Evolutionary conservation across 2,113 vertebrate species (phyloP), one percentile per base, ranked within the genome.

Genomic region (Rhabdomys dilectus): DNA sequence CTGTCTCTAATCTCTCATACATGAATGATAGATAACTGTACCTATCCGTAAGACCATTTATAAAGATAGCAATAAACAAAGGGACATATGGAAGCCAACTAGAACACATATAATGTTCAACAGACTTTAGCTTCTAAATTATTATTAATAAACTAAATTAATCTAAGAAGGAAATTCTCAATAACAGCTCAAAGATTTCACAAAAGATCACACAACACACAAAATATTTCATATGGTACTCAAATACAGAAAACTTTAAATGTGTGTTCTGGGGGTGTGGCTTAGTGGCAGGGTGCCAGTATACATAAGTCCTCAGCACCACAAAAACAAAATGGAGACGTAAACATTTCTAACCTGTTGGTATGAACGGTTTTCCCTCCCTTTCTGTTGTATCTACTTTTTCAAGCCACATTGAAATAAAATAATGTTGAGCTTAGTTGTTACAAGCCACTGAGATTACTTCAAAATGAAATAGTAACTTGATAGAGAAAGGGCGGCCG

Each of bases 391-490:
- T 87, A 11, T 94, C 70, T 70, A 94, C 8, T 45, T 85, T 64
- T 78, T 22, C 53, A 92, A 91, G 42, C 31, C 76, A 64, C 42
- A 70, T 60, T 36, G 87, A 34, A 91, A 96, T 64, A 88, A 97
- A 89, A 92, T 15, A 93, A 91, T 48, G 88, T 3, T 91, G 85
- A 90, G 17, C 21, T 73, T 94, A 36, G 39, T 48, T 85, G 81
- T 24, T 92, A 93, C 60, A 51, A 96, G 51, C 64, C 72, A 68
- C 75, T 42, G 53, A 92, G 60, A 94, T 92, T 91, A 92, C 39
- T 94, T 95, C 56, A 76, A 82, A 93, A 89, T 88, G 53, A 89
- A 94, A 82, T 5, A 85, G 26, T 85, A 91, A 88, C 91, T 73
- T 89, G 88, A 70, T 75, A 91, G 70, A 94, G 80, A 58, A 94